These are phyloP conservation scores for Dendroctonus valens DNA, from an alignment of 1,140 invertebrate genomes.

Conservation along the genomic window DNA sequence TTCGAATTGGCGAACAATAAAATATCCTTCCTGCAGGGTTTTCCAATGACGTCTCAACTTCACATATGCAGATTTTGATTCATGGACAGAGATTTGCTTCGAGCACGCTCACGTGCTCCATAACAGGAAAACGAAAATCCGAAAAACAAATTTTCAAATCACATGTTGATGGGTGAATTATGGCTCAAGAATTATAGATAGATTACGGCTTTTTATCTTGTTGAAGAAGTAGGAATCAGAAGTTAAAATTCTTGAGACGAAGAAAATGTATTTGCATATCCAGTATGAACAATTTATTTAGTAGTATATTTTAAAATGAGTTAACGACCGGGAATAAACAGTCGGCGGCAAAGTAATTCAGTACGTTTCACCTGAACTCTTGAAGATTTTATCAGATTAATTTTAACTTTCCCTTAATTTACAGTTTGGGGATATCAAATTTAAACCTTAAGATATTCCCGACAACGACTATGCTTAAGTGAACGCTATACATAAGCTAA, in stretches of 20 bases:
- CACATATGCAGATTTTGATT: constrained; percentile 37
- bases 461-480: too few relatives aligned
- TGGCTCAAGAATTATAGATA: constrained; percentile 29
- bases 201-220: constrained; percentile 18
- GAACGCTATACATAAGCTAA: constrained; percentile 23
- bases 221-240: constrained; percentile 12
- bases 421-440: too few relatives aligned
- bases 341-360: too few relatives aligned
- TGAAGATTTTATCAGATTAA: too few relatives aligned
- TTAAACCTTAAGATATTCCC: too few relatives aligned
- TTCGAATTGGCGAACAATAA: constrained; percentile 29
- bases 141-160: constrained; percentile 39
- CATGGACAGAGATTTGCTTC: constrained; percentile 25
- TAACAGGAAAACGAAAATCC: constrained; percentile 34
- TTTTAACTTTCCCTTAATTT: too few relatives aligned
- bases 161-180: constrained; percentile 34
- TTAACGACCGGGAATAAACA: too few relatives aligned
- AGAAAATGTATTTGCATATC: background rate
- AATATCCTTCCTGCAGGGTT: constrained; percentile 23
- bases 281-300: too few relatives aligned
- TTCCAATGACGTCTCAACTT: constrained; percentile 31
- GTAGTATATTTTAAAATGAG: too few relatives aligned
- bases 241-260: constrained; percentile 16
- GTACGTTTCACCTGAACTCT: too few relatives aligned
- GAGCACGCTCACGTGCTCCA: constrained; percentile 32